Evolutionary conservation across 2,113 vertebrate species (phyloP).

Genomic region (Scomber colias): DNA sequence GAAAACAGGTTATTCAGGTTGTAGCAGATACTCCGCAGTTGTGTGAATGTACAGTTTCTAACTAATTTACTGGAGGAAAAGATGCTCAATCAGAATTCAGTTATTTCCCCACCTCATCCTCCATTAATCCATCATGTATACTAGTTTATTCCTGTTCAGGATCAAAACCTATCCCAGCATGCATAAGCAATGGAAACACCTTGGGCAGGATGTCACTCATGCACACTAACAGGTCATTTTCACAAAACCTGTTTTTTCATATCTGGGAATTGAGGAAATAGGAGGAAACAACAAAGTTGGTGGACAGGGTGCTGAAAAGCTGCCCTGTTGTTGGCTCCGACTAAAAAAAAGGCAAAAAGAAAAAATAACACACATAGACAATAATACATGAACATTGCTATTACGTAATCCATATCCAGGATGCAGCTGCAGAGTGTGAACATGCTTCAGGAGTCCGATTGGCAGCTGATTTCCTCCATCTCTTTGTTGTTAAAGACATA

Average conservation of each 20-base stretch:
- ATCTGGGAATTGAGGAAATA: constrained; percentile 4
- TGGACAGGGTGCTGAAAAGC: background rate
- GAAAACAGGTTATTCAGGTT: constrained; percentile 17
- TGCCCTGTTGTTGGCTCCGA: background rate
- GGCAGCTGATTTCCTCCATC: constrained; percentile 42
- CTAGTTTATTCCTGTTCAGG: background rate
- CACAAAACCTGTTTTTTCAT: background rate
- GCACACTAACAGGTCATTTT: constrained; percentile 5
- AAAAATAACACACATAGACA: constrained; percentile 10
- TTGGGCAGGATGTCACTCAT: constrained; percentile 1
- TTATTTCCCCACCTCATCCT: no score
- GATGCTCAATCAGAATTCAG: background rate
- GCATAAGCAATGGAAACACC: background rate
- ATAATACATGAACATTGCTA: constrained; percentile 18
- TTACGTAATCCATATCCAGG: constrained; percentile 55
- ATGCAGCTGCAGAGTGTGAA: constrained; percentile 53
- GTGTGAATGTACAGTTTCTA: background rate
- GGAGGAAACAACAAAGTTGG: background rate
- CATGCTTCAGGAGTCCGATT: constrained; percentile 37
- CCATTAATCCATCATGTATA: background rate
- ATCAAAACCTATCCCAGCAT: background rate
- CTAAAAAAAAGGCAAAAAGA: background rate
- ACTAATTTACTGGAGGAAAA: background rate
- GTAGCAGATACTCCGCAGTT: background rate
- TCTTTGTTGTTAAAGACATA: constrained; percentile 35